These are phyloP conservation scores for Thyatira batis DNA, from an alignment of 2,888 invertebrate genomes.

Conservation along the genomic window DNA sequence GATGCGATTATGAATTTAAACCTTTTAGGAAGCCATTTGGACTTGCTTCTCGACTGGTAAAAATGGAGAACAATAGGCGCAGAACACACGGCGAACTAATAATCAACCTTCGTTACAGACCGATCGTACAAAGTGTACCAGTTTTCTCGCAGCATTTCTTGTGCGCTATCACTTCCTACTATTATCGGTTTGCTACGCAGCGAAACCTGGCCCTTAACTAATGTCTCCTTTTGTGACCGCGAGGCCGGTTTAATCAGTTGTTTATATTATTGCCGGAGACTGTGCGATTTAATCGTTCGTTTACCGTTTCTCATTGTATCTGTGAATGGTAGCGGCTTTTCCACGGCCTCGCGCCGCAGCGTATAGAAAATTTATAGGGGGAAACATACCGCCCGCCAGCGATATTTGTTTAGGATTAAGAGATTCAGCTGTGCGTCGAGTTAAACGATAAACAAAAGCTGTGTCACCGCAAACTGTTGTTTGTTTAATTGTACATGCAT, in stretches of 20 bases:
- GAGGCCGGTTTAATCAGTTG: slow-evolving; percentile 75
- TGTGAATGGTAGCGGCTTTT: slow-evolving; percentile 51
- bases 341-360: slow-evolving; percentile 37
- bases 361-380: slow-evolving; percentile 58
- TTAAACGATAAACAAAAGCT: slow-evolving; percentile 75
- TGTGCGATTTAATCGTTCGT: slow-evolving; percentile 73
- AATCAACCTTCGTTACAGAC: slow-evolving; percentile 50
- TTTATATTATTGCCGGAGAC: slow-evolving; percentile 77
- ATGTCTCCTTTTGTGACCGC: slow-evolving; percentile 79
- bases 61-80: slow-evolving; percentile 43
- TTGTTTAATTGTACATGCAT: slow-evolving; percentile 74
- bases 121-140: slow-evolving; percentile 56
- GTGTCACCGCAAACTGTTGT: slow-evolving; percentile 69
- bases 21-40: slow-evolving; percentile 22
- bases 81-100: slow-evolving; percentile 34
- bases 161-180: slow-evolving; percentile 69
- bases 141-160: slow-evolving; percentile 50
- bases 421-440: slow-evolving; percentile 67
- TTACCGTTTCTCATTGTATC: slow-evolving; percentile 77
- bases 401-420: slow-evolving; percentile 80
- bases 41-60: slow-evolving; percentile 27
- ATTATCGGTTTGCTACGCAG: slow-evolving; percentile 69
- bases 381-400: slow-evolving; percentile 32
- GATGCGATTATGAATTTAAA: slow-evolving; percentile 26
- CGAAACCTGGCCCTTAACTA: slow-evolving; percentile 64